Base-by-base conservation (phyloP, 1,140 invertebrate genomes). In the Copidosoma floridanum region DNA sequence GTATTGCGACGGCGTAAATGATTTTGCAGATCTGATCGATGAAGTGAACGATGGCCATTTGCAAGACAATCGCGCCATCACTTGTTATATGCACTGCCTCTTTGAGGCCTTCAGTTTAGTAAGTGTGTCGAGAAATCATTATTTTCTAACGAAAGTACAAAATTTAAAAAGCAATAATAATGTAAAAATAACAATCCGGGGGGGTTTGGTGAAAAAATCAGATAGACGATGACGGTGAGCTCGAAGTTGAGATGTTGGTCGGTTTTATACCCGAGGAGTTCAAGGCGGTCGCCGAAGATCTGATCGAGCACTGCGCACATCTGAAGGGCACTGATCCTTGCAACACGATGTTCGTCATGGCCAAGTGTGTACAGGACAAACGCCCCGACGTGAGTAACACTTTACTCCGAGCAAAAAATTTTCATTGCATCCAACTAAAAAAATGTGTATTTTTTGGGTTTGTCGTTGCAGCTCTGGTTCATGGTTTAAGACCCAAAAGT, bases 1-100 rank as follows among this genome's bases (percentile, higher is more conserved):
- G n/a, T n/a, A n/a, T n/a, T 55, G 3, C 8, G 43, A 27, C 32
- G 57, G 18, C 27, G 38, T 41, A 23, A 7, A n/a, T n/a, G n/a
- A 41, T 29, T 60, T 60, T 5, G 35, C 51, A 80, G 78, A 52
- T 0, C 46, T 74, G 46, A 78, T 80, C 50, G 69, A 76, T 2
- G 41, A 72, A 5, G 77, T 76, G 1, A 66, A 65, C 32, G 26
- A 61, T 0, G 78, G 78, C 0, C 26, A 57, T 0, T 26, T 79
- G 12, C 1, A 20, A 0, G 60, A 76, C 20, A 70, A 78, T 3
- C 61, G 20, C 8, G 53, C 38, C 2, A 60, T 80, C 18, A 74
- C 76, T 5, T 80, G 78, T 52, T 80, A 80, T 66, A 78, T 78
- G 74, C 64, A 61, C 56, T 80, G 78, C 43, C 60, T 80, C 6